Percentiles rank a stretch among this genome's conserved stretches.
These are phyloP conservation scores for Fissipunctia ypsillon DNA, from an alignment of 2,888 invertebrate species.

Conservation along the genomic window DNA sequence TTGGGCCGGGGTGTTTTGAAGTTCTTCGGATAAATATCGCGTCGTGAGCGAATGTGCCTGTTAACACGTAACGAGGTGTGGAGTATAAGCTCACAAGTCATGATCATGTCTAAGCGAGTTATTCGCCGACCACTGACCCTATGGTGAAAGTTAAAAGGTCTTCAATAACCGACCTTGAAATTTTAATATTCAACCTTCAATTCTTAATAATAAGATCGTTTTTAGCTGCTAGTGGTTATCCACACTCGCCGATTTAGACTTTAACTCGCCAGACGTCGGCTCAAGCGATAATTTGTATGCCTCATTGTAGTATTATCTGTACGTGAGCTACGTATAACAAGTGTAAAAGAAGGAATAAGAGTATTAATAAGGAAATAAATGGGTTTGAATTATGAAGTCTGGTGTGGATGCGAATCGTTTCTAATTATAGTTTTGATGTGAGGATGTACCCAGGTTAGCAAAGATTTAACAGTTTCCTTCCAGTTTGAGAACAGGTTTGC, in stretches of 20 bases:
- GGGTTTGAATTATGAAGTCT: constrained; percentile 80
- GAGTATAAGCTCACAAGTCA: constrained; percentile 90
- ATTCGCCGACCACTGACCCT: constrained; percentile 89
- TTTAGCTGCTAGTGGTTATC: constrained; percentile 55
- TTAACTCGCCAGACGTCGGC: constrained; percentile 81
- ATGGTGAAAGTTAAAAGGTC: constrained; percentile 76
- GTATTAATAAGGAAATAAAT: constrained; percentile 85
- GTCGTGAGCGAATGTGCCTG: constrained; percentile 90
- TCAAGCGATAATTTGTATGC: constrained; percentile 89
- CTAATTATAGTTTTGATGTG: constrained; percentile 77
- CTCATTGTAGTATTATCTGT: constrained; percentile 89
- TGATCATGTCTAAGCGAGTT: constrained; percentile 90
- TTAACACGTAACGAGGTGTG: constrained; percentile 91
- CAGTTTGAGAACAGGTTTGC: constrained; percentile 59
- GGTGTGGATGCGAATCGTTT: constrained; percentile 74
- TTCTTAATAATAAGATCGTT: constrained; percentile 54
- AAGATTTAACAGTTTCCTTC: constrained; percentile 62
- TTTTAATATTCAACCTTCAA: constrained; percentile 68
- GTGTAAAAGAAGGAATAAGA: constrained; percentile 82
- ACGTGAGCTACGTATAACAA: constrained; percentile 87
- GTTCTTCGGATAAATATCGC: constrained; percentile 87
- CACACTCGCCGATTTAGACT: constrained; percentile 77
- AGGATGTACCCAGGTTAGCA: constrained; percentile 63
- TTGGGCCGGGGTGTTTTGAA: constrained; percentile 81
- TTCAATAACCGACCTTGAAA: constrained; percentile 57